phyloP scores from a whole-genome alignment of 2,113 vertebrate species.

The Polyodon spathula region DNA sequence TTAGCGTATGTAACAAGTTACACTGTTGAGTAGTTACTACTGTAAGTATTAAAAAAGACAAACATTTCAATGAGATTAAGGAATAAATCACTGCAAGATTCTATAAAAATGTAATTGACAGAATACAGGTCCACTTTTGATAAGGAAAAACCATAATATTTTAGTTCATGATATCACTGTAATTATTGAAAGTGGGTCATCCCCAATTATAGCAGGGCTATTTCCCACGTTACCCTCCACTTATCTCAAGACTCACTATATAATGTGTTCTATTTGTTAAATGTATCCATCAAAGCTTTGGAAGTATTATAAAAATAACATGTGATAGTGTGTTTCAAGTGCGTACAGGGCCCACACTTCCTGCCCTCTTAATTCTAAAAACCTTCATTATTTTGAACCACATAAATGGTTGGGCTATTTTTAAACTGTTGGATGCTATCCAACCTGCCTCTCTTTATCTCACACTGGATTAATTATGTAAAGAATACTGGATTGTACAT shows the following conservation, averaged over 20 bases:
- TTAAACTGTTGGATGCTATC: conserved; percentile 62
- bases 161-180: no score
- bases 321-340: conserved; percentile 12
- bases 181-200: background rate
- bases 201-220: background rate
- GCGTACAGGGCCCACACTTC: conserved; percentile 48
- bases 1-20: no score
- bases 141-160: no score
- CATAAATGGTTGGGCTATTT: conserved; percentile 69
- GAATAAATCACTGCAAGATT: no score
- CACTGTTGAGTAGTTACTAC: no score
- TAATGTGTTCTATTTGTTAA: conserved; percentile 1
- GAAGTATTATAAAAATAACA: conserved; percentile 30
- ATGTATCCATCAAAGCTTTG: conserved; percentile 29
- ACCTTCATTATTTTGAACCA: conserved; percentile 51
- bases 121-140: no score
- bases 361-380: conserved; percentile 52
- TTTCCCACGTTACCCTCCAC: background rate
- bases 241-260: background rate
- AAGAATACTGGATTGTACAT: conserved; percentile 69
- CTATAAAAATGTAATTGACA: no score
- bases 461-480: conserved; percentile 74
- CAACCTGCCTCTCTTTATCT: conserved; percentile 53
- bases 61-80: no score
- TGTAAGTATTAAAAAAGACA: no score